These are phyloP conservation scores for Rutilus rutilus DNA, from an alignment of 2,113 vertebrate genomes.

Conservation along the genomic window DNA sequence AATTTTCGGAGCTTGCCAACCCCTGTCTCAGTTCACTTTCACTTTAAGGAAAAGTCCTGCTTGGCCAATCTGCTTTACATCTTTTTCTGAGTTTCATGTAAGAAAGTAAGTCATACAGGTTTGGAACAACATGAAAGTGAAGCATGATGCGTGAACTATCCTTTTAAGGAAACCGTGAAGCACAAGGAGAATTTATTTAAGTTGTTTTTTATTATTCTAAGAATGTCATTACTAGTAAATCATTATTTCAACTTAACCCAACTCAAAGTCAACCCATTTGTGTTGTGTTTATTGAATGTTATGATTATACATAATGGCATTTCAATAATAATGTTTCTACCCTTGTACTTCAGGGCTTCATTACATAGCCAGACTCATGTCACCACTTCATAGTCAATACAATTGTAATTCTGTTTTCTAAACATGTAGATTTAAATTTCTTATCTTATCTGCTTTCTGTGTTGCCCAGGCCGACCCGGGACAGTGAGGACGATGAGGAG, in stretches of 20 bases:
- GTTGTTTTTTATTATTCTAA: neutral
- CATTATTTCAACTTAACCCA: neutral
- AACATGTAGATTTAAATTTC: neutral
- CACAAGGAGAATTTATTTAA: neutral
- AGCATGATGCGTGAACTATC: neutral
- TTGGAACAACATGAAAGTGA: neutral
- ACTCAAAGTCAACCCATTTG: neutral
- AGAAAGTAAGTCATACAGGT: neutral
- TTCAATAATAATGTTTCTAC: neutral
- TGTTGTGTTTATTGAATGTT: neutral
- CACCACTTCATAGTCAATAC: neutral
- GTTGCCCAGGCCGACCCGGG: constrained; percentile 85
- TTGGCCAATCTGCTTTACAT: neutral
- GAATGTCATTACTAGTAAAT: neutral
- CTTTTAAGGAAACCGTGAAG: neutral
- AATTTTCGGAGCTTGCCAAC: neutral
- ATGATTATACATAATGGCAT: neutral
- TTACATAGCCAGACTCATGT: neutral
- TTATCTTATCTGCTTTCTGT: neutral
- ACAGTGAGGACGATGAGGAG: constrained; percentile 96
- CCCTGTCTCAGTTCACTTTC: neutral
- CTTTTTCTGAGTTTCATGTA: neutral
- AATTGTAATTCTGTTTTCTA: neutral
- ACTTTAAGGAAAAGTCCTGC: neutral
- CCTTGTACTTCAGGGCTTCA: neutral